Percentiles rank a stretch among this genome's conserved stretches.
These are phyloP conservation scores for Danio jaintianensis DNA, from an alignment of 2,797 vertebrate genomes.

Conservation along the genomic window DNA sequence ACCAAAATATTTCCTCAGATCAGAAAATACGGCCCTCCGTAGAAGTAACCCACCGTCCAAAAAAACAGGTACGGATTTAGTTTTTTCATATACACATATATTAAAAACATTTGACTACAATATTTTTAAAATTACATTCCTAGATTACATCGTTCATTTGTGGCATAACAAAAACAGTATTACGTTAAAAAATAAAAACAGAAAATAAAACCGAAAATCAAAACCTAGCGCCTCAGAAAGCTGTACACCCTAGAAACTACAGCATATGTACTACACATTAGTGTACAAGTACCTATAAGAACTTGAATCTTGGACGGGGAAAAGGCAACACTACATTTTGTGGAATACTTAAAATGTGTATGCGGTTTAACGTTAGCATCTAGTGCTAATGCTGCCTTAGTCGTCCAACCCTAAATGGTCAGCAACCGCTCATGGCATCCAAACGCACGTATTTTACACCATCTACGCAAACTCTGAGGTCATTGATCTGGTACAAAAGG, in stretches of 20 bases:
- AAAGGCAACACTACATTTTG: conserved; percentile 79
- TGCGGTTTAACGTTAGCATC: conserved; percentile 47
- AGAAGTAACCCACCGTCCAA: conserved; percentile 69
- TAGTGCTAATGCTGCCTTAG: conserved; percentile 38
- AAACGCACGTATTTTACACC: conserved; percentile 59
- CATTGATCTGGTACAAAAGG: conserved; percentile 53
- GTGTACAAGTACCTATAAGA: conserved; percentile 82
- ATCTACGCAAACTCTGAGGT: conserved; percentile 48
- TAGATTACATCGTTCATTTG: conserved; percentile 77
- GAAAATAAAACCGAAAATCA: conserved; percentile 70
- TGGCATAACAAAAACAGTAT: conserved; percentile 68
- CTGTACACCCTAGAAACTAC: conserved; percentile 71
- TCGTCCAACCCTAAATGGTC: conserved; percentile 25
- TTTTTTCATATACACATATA: conserved; percentile 78
- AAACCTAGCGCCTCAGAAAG: conserved; percentile 78
- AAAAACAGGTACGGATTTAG: conserved; percentile 71
- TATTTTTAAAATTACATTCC: conserved; percentile 82
- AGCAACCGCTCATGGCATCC: conserved; percentile 31
- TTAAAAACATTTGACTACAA: conserved; percentile 85
- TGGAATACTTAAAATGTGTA: conserved; percentile 43
- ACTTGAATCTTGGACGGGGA: conserved; percentile 77
- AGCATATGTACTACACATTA: conserved; percentile 72
- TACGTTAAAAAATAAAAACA: conserved; percentile 75
- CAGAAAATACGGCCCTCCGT: conserved; percentile 75
- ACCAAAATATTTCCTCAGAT: conserved; percentile 83